Evolutionary conservation across 1,140 invertebrate species (phyloP).

Genomic region (Pseudomyrmex flavicornis): DNA sequence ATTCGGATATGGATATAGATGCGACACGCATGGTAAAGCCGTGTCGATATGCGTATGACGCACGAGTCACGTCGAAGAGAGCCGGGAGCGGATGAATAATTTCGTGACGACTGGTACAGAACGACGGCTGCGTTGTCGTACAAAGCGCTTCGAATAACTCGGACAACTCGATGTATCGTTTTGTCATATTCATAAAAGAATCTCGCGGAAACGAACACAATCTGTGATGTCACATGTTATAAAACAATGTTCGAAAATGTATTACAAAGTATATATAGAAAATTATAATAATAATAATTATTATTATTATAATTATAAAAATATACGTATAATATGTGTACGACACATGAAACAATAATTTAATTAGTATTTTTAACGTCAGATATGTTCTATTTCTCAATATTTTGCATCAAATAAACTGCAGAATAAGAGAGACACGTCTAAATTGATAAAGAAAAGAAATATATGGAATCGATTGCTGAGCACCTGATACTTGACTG

Average conservation of each 20-base stretch:
- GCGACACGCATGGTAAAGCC: not conserved
- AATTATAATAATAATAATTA: no score
- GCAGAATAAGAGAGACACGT: not conserved
- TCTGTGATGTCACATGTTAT: no score
- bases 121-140: not conserved
- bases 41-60: not conserved
- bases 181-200: no score
- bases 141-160: not conserved
- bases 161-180: not conserved
- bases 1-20: conserved; percentile 3
- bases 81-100: conserved; percentile 12
- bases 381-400: no score
- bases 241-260: no score
- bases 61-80: not conserved
- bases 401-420: not conserved
- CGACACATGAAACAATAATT: no score
- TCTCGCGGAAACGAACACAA: no score
- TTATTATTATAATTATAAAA: no score
- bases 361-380: no score
- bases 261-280: no score
- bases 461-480: conserved; percentile 14
- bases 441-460: conserved; percentile 12
- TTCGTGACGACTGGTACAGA: not conserved
- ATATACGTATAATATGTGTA: no score
- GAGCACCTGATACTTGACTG: not conserved